These are phyloP conservation scores for Apotomis turbidana DNA, from an alignment of 2,888 invertebrate species.

Conservation along the genomic window DNA sequence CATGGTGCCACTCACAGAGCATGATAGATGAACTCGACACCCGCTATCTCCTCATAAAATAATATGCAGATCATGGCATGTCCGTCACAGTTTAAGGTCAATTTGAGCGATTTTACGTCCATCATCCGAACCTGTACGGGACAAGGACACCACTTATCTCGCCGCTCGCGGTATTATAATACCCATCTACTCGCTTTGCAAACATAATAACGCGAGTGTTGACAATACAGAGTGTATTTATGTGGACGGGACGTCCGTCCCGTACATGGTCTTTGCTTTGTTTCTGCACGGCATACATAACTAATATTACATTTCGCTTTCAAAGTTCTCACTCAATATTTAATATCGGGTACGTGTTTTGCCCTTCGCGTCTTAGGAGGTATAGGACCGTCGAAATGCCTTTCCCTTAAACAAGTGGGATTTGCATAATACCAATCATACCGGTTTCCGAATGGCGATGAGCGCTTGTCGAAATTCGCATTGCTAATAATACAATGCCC, in stretches of 20 bases:
- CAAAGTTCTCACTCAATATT: conserved; percentile 25
- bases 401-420: conserved; percentile 60
- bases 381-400: conserved; percentile 61
- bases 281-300: conserved; percentile 29
- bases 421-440: conserved; percentile 66
- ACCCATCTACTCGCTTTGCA: conserved; percentile 55
- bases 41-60: conserved; percentile 37
- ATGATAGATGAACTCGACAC: conserved; percentile 38
- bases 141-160: conserved; percentile 64
- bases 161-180: conserved; percentile 55
- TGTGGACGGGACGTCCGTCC: conserved; percentile 45
- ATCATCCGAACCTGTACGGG: conserved; percentile 46
- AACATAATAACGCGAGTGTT: conserved; percentile 59
- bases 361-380: conserved; percentile 46
- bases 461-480: conserved; percentile 76
- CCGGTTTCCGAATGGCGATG: conserved; percentile 70
- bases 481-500: conserved; percentile 78
- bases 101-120: conserved; percentile 57
- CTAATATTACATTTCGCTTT: conserved; percentile 24
- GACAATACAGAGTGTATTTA: conserved; percentile 48
- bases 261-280: conserved; percentile 40
- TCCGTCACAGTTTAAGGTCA: conserved; percentile 50
- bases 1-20: conserved; percentile 32
- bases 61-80: conserved; percentile 24
- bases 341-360: conserved; percentile 24